These are phyloP conservation scores for Didymodactylos carnosus DNA, from an alignment of 2,888 invertebrate species.

Conservation along the genomic window DNA sequence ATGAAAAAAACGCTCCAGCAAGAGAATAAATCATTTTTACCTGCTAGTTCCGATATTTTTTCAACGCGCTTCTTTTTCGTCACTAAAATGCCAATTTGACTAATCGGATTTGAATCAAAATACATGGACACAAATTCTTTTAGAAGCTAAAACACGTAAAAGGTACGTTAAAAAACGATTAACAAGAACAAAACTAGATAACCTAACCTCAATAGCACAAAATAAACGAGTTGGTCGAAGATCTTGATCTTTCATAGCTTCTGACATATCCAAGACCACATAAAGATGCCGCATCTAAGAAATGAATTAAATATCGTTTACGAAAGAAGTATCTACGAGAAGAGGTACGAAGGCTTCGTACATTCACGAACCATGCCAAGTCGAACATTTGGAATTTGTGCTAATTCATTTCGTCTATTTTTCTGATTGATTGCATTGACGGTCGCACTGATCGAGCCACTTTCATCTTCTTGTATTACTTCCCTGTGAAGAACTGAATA, in stretches of 20 bases:
- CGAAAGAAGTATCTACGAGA: background rate
- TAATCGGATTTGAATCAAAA: constrained; percentile 94
- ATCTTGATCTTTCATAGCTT: constrained; percentile 80
- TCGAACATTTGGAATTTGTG: constrained; percentile 47
- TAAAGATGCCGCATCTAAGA: constrained; percentile 73
- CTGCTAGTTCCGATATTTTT: constrained; percentile 68
- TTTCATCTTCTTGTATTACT: constrained; percentile 81
- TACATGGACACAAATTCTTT: constrained; percentile 85
- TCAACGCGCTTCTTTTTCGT: constrained; percentile 83
- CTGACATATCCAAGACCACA: constrained; percentile 73
- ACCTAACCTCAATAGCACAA: constrained; percentile 58
- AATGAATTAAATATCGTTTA: background rate
- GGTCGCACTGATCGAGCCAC: constrained; percentile 70
- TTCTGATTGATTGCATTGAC: constrained; percentile 75
- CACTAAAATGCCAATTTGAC: constrained; percentile 75
- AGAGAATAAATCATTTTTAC: constrained; percentile 46
- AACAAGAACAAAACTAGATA: background rate
- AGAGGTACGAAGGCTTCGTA: background rate
- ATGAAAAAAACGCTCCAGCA: background rate
- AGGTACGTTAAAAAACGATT: background rate
- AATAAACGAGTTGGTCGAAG: constrained; percentile 73
- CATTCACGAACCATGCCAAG: constrained; percentile 64
- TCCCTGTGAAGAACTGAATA: constrained; percentile 42
- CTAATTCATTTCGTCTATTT: constrained; percentile 42
- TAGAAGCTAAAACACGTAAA: constrained; percentile 47